Conservation (phyloP, 1,140 invertebrate species). For the Rhopalosiphum padi region DNA sequence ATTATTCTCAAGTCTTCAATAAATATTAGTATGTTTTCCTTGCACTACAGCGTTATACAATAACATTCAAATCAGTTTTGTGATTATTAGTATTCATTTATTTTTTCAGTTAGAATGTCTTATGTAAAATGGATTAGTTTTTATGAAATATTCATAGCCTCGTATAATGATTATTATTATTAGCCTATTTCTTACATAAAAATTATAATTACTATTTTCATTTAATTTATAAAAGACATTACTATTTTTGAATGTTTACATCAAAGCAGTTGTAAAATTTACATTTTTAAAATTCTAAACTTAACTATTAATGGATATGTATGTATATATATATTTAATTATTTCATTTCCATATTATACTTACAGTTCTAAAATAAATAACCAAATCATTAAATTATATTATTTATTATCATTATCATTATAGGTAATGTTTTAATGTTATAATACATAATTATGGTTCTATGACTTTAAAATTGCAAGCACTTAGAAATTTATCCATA, state of each 20-base stretch:
- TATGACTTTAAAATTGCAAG: neutral
- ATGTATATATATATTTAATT: neutral
- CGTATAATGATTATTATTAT: neutral
- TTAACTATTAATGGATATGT: neutral
- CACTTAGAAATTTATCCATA: neutral
- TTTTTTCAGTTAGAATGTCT: neutral
- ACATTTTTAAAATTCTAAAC: neutral
- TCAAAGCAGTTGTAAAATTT: too few relatives aligned
- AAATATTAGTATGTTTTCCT: neutral
- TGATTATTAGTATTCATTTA: neutral
- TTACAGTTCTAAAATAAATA: neutral
- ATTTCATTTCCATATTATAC: neutral
- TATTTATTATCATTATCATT: neutral
- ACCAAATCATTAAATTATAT: neutral
- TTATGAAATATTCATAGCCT: neutral
- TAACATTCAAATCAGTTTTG: neutral
- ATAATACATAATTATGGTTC: neutral
- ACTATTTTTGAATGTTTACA: neutral
- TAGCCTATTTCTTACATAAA: neutral
- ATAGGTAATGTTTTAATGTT: neutral
- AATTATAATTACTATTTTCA: neutral
- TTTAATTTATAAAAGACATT: neutral
- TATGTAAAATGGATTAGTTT: neutral
- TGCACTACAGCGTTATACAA: neutral
- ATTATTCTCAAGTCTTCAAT: slow-evolving; percentile 1